Conservation (phyloP, 92 coral and sea anemone genomes). For the Galaxea fascicularis region DNA sequence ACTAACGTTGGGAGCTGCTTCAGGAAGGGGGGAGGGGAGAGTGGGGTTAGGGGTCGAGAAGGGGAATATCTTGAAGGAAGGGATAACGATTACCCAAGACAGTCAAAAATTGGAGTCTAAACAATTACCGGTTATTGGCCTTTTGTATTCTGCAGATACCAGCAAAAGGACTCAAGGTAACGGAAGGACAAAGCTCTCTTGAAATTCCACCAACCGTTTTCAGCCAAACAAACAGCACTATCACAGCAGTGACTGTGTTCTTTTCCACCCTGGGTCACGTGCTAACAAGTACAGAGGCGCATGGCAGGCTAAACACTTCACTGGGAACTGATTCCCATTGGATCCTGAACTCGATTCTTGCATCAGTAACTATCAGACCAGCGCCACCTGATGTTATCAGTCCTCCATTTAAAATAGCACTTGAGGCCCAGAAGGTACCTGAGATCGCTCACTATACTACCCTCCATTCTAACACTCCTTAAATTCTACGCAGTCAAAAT, state of each 20-base stretch:
- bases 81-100: too few species aligned
- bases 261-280: slow-evolving; percentile 51
- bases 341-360: slow-evolving; percentile 35
- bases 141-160: slow-evolving; percentile 1
- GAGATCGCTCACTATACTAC: too few species aligned
- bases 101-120: too few species aligned
- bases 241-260: slow-evolving; percentile 48
- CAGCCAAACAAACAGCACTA: slow-evolving; percentile 10
- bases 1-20: too few species aligned
- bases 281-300: slow-evolving; percentile 1
- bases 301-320: not conserved
- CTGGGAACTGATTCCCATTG: not conserved
- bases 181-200: slow-evolving; percentile 13
- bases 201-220: slow-evolving; percentile 26
- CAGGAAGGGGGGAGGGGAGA: too few species aligned
- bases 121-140: too few species aligned
- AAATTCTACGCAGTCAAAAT: too few species aligned
- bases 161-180: not conserved
- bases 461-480: too few species aligned
- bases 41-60: too few species aligned
- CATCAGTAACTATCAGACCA: slow-evolving; percentile 60
- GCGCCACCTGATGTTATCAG: slow-evolving; percentile 26
- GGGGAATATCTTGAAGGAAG: too few species aligned
- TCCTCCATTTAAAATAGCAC: slow-evolving; percentile 53
- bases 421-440: slow-evolving; percentile 37